Base-by-base conservation (phyloP, 1,140 invertebrate species). In the Forficula auricularia region DNA sequence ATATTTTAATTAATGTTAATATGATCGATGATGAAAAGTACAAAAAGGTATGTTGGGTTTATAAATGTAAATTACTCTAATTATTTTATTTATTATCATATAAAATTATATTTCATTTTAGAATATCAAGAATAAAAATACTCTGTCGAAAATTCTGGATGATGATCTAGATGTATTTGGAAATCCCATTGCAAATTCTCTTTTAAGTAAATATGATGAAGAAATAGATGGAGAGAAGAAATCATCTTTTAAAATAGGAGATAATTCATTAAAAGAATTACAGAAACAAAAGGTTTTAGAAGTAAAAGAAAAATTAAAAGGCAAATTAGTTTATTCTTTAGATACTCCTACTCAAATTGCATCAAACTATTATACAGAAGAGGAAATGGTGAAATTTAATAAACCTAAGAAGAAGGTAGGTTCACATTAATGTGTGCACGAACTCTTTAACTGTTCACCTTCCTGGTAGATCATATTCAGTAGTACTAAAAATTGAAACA, bases 1-100 rank as follows among this genome's bases (percentile, higher is more conserved):
- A 99, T 65, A 78, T 88, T 12, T 67, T 98, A 16, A 75, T 97
- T 16, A 98, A 98, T 68, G 87, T 97, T 2, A 98, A 98, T 61
- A 77, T 98, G 57, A 56, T 89, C 1, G 94, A 98, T 57, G 76
- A 92, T 54, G 94, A 98, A 60, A 71, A 74, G 40, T 88, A 90
- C 55, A 81, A 83, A 52, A 84, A 82, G 65, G 73, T 75, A 60
- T 51, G 45, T 43, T 44, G 19, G 40, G 22, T 30, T 45, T 37
- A 40, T 30, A 1, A 12, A 20, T 7, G 15, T 34, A 7, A 8
- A 4, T 34, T 34, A 10, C 1, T 15, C 15, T 10, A 34, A 34
- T 3, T 10, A 4, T n/a, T 10, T 39, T 43, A 47, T 19, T 37
- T 34, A 38, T 12, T 34, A 37, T 16, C 2, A 3, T 38, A 33